Evolutionary conservation across 2,888 invertebrate genomes (phyloP), one percentile per base, ranked within the genome.

Genomic region (Thalpophila matura): DNA sequence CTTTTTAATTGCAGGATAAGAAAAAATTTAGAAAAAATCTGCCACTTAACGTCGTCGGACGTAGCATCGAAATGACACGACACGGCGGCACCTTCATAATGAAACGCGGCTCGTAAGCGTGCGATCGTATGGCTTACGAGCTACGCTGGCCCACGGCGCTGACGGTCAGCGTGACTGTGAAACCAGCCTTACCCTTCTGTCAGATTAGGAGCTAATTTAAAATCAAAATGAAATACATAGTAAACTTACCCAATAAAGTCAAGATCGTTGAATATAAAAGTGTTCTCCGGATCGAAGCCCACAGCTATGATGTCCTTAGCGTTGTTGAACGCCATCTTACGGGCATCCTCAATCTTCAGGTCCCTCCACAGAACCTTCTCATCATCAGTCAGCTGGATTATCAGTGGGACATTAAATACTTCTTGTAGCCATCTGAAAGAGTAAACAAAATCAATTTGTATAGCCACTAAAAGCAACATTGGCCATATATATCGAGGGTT

Each of bases 341-440:
- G 96, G 0, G 98, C 97, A 72, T 98, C 98, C 77, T 99, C 99
- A 7, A 99, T 89, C 79, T 97, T 97, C 51, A 99, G 95, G 87
- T 99, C 98, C 88, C 97, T 99, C 99, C 99, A 99, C 81, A 99
- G 95, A 4, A 97, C 98, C 89, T 99, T 99, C 89, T 99, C 99
- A 89, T 99, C 99, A 85, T 99, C 99, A 0, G 99, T 99, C 84
- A 99, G 90, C 90, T 99, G 99, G 74, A 99, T 98, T 1, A 99
- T 97, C 18, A 99, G 93, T 0, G 99, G 99, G 2, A 99, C 99
- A 89, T 99, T 96, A 88, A 99, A 99, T 0, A 98, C 97, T 70
- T 99, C 99, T 93, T 99, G 99, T 3, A 99, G 94, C 99, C 99
- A 99, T 90, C 98, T 98, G 85, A 71, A 93, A 88, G 66, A 46